Evolutionary conservation across 2,888 invertebrate species (phyloP), one percentile per base, ranked within the genome.

Genomic region (Gymnocheta viridis): DNA sequence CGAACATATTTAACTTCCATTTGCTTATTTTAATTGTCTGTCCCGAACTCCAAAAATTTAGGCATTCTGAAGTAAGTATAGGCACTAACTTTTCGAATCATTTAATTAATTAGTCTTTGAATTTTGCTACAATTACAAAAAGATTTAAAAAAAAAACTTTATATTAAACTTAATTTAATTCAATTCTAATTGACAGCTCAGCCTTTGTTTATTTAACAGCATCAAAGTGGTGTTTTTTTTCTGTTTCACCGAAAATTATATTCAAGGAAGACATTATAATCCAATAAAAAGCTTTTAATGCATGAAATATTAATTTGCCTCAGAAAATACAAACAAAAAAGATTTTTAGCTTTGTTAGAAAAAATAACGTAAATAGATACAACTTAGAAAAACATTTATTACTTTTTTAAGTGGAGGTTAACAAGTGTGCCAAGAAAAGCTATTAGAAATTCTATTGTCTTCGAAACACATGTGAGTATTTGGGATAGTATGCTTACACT

Each of bases 201-300:
- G 9, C 9, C n/a, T n/a, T n/a, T n/a, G n/a, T n/a, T n/a, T n/a
- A 56, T 35, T 17, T 24, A 80, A 35, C n/a, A 14, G 7, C 60
- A 66, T 6, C 3, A 80, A 44, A 29, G 29, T 41, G 22, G 38
- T 66, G 24, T 17, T 14, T 54, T n/a, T 38, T 35, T 12, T 4
- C 12, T 44, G n/a, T 27, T 69, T 74, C 41, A 32, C 19, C 17
- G 69, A 22, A 56, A 73, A 66, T 44, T 4, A 24, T 19, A 51
- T 35, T 58, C 14, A 10, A 7, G 12, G 32, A 51, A 56, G 22
- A 74, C 58, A 82, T 41, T 74, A 22, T 51, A 79, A 83, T 79
- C 58, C 64, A 79, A 83, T 83, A 49, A 83, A 83, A 79, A 80
- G 79, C 79, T 83, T 80, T 83, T 80, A 83, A 58, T 58, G 47